Evolutionary conservation across 92 coral and sea anemone species (phyloP).

Genomic region (Paramuricea clavata): DNA sequence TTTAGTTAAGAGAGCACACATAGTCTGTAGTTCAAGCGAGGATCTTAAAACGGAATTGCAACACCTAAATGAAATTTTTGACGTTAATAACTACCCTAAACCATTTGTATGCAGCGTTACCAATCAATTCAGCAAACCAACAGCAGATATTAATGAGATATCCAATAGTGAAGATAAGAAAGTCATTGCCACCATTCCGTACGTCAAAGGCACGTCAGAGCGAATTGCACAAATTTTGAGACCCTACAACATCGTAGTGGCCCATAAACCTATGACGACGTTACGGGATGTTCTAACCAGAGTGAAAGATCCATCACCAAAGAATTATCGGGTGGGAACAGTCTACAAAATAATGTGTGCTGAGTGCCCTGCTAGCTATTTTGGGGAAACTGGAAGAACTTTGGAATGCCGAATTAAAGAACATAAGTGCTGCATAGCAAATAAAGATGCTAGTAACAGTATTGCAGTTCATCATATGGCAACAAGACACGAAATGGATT

Average conservation of each 20-base stretch:
- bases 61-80: constrained; percentile 32
- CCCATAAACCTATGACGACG: no score
- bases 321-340: no score
- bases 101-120: neutral
- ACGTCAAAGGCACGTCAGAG: no score
- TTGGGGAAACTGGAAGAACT: constrained; percentile 39
- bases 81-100: constrained; percentile 24
- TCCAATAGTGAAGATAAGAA: neutral
- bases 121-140: neutral
- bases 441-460: neutral
- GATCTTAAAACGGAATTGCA: neutral
- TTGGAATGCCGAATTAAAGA: constrained; percentile 34
- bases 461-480: neutral
- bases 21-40: neutral
- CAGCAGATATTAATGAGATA: constrained; percentile 12
- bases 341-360: neutral
- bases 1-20: constrained; percentile 22
- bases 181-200: no score
- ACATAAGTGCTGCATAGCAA: constrained; percentile 18
- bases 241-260: no score
- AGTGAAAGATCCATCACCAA: no score
- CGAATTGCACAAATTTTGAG: no score
- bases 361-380: neutral
- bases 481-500: neutral
- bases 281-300: no score